Percentiles rank a stretch among this genome's conserved stretches.
These are phyloP conservation scores for Hippopotamyrus pictus DNA, from an alignment of 2,797 vertebrate species.

Conservation along the genomic window DNA sequence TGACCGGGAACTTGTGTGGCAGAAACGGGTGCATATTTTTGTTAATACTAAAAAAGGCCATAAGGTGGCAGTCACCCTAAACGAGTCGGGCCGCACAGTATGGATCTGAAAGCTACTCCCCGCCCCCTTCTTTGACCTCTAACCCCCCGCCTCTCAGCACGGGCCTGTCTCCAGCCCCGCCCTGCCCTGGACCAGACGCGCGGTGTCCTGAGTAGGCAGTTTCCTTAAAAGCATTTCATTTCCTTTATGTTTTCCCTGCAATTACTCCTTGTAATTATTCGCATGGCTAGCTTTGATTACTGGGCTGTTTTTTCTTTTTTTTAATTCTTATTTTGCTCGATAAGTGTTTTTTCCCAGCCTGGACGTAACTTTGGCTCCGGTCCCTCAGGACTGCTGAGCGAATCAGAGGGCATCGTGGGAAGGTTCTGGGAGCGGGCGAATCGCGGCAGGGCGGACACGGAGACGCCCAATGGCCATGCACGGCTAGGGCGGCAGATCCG, in stretches of 20 bases:
- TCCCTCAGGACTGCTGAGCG: not conserved
- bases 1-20: not conserved
- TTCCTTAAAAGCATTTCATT: slow-evolving; percentile 12
- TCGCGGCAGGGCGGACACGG: not conserved
- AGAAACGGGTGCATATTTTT: not conserved
- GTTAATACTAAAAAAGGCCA: not conserved
- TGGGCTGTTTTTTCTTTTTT: not conserved
- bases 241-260: slow-evolving; percentile 4
- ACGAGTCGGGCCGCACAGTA: not conserved
- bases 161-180: not conserved
- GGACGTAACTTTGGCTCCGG: not conserved
- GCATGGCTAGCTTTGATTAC: slow-evolving; percentile 13
- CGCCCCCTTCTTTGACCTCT: not conserved
- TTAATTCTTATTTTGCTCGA: slow-evolving; percentile 1
- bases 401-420: not conserved
- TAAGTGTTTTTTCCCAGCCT: slow-evolving; percentile 4
- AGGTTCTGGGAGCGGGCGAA: not conserved
- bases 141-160: not conserved
- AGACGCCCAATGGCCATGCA: not conserved
- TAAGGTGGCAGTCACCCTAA: not conserved
- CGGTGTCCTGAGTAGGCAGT: not conserved
- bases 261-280: slow-evolving; percentile 12
- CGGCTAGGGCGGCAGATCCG: not conserved
- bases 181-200: not conserved
- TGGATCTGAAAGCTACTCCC: not conserved